A percentile compares a stretch with the other conserved stretches of the same genome.
These are phyloP conservation scores for Drosophila subpulchrella DNA, from an alignment of 1,140 invertebrate species.

Conservation along the genomic window DNA sequence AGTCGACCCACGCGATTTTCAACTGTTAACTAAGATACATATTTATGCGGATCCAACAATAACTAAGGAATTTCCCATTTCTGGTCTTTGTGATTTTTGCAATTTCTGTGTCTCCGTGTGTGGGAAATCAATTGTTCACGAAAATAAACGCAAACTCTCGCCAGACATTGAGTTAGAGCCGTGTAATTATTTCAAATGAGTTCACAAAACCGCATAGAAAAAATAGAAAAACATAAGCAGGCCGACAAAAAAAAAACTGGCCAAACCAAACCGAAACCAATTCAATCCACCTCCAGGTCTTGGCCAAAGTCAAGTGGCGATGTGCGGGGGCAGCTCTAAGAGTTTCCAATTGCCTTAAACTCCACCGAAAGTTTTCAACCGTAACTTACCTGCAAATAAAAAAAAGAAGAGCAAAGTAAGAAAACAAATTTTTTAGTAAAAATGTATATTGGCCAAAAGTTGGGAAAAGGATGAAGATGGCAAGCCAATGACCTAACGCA, in stretches of 20 bases:
- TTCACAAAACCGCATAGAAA: conserved; percentile 58
- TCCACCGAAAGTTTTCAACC: conserved; percentile 33
- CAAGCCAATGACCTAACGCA: conserved; percentile 62
- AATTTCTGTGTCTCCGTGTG: conserved; percentile 49
- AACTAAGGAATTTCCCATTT: conserved; percentile 75
- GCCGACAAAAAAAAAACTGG: conserved; percentile 1
- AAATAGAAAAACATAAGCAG: conserved; percentile 27
- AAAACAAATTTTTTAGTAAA: conserved; percentile 41
- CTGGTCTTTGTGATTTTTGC: conserved; percentile 65
- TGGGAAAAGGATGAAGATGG: conserved; percentile 9
- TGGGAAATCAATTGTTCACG: conserved; percentile 75
- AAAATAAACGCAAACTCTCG: conserved; percentile 29
- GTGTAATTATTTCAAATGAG: conserved; percentile 76
- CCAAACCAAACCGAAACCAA: conserved; percentile 28
- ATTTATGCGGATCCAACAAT: conserved; percentile 61
- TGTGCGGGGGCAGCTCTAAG: conserved; percentile 33
- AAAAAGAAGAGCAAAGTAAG: conserved; percentile 21
- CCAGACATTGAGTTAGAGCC: conserved; percentile 37
- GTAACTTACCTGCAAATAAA: conserved; percentile 68
- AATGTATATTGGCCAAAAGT: conserved; percentile 60
- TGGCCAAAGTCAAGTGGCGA: conserved; percentile 39
- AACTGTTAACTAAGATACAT: conserved; percentile 63
- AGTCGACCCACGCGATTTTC: conserved; percentile 46
- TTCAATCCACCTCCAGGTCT: conserved; percentile 41
- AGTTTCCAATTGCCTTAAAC: conserved; percentile 50